A percentile compares a stretch with the other conserved stretches of the same genome.
Evolutionary conservation across 2,888 invertebrate genomes (phyloP).

Genomic region (Dendrolimus houi): DNA sequence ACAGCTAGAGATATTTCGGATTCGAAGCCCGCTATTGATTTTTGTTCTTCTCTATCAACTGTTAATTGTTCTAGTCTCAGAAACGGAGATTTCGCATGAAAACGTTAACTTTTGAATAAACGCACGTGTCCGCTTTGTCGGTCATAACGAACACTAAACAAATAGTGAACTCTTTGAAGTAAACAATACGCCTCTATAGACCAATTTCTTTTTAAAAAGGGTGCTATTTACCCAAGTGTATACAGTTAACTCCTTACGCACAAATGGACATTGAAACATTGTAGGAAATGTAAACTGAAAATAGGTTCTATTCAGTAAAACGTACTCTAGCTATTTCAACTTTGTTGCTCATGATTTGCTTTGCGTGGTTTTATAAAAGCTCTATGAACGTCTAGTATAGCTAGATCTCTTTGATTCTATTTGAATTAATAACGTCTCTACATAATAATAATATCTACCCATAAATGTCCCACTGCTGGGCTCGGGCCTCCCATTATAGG

Average conservation of each 20-base stretch:
- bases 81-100: constrained; percentile 36
- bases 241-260: constrained; percentile 11
- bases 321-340: background rate
- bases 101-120: constrained; percentile 47
- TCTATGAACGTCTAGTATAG: background rate
- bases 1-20: constrained; percentile 3
- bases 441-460: too few relatives aligned
- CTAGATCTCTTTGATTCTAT: background rate
- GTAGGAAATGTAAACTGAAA: background rate
- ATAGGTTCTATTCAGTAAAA: background rate
- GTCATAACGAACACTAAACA: constrained; percentile 19
- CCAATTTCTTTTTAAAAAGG: constrained; percentile 34
- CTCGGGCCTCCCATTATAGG: too few relatives aligned
- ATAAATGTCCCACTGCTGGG: too few relatives aligned
- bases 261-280: constrained; percentile 18
- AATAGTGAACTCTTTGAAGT: constrained; percentile 36
- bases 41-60: constrained; percentile 36
- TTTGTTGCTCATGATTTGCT: background rate
- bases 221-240: constrained; percentile 38
- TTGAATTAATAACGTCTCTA: too few relatives aligned
- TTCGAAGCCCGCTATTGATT: constrained; percentile 32
- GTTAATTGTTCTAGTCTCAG: constrained; percentile 39
- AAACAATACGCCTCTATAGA: constrained; percentile 25
- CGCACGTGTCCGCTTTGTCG: constrained; percentile 36
- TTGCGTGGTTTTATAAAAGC: background rate